These are phyloP conservation scores for Siphonodentalium dalli DNA, from an alignment of 2,888 invertebrate genomes.

Conservation along the genomic window DNA sequence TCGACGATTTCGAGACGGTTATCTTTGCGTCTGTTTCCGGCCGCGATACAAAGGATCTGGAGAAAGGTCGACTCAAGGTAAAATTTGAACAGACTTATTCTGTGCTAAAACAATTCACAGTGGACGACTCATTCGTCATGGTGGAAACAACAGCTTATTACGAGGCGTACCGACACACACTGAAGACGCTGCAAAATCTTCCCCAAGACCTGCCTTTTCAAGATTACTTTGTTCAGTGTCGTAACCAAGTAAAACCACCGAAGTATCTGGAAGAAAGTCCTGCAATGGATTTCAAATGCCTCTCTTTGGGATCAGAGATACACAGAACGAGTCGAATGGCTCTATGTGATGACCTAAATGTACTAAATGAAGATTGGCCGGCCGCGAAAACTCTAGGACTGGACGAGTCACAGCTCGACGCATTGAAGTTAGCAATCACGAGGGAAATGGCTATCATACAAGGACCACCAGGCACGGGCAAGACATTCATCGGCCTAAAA, in stretches of 20 bases:
- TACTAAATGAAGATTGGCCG: constrained; percentile 44
- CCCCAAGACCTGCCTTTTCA: constrained; percentile 48
- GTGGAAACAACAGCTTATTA: constrained; percentile 82
- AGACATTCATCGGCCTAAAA: constrained; percentile 81
- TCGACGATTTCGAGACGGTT: constrained; percentile 74
- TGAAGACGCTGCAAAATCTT: constrained; percentile 74
- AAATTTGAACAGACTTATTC: constrained; percentile 34
- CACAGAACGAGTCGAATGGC: no score
- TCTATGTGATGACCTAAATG: constrained; percentile 10
- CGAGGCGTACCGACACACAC: constrained; percentile 80
- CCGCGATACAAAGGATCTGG: constrained; percentile 39
- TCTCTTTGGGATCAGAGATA: no score
- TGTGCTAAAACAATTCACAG: constrained; percentile 18
- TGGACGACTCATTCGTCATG: constrained; percentile 68
- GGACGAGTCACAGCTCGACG: constrained; percentile 48
- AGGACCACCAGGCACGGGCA: constrained; percentile 86
- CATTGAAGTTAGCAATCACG: constrained; percentile 52
- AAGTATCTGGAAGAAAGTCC: constrained; percentile 30
- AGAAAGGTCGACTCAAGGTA: constrained; percentile 44
- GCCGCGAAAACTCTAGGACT: constrained; percentile 22
- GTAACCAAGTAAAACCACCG: constrained; percentile 35
- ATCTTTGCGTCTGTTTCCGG: constrained; percentile 72
- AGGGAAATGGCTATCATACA: constrained; percentile 61
- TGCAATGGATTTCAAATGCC: no score
- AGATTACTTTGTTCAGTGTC: constrained; percentile 41